These are phyloP conservation scores for Saccopteryx bilineata DNA, from an alignment of 2,113 vertebrate species.

Conservation along the genomic window DNA sequence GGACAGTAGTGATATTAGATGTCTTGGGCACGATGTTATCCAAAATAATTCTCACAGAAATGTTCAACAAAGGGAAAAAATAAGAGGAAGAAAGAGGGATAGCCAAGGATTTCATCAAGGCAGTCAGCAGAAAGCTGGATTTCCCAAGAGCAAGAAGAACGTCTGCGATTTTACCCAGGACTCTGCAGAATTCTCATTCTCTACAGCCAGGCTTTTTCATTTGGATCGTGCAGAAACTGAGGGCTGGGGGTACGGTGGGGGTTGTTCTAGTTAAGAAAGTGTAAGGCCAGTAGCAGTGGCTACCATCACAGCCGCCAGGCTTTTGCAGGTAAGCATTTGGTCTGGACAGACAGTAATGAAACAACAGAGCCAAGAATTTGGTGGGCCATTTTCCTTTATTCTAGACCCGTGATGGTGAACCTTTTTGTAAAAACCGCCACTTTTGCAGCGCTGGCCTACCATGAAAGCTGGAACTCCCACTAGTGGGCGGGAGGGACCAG, in stretches of 20 bases:
- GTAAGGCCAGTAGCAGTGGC: too few relatives aligned
- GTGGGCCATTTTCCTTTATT: too few relatives aligned
- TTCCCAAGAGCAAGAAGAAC: neutral
- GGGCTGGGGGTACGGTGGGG: too few relatives aligned
- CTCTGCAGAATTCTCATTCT: neutral
- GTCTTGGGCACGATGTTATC: neutral
- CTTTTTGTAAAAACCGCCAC: too few relatives aligned
- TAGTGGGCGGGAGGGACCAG: too few relatives aligned
- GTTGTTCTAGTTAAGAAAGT: neutral
- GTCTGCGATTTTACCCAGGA: neutral
- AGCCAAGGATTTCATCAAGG: neutral
- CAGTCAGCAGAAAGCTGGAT: neutral
- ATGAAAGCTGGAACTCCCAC: too few relatives aligned
- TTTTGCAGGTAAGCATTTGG: too few relatives aligned
- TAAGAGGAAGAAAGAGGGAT: neutral
- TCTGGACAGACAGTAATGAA: too few relatives aligned
- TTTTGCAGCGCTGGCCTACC: too few relatives aligned
- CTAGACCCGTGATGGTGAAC: too few relatives aligned
- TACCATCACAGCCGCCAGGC: too few relatives aligned
- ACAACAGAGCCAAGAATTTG: too few relatives aligned
- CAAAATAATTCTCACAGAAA: neutral
- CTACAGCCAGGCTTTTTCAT: neutral
- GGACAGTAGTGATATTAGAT: neutral
- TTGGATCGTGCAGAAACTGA: neutral
- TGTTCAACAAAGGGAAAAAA: neutral